Evolutionary conservation across 2,113 vertebrate species (phyloP).

Genomic region (Saimiri boliviensis): DNA sequence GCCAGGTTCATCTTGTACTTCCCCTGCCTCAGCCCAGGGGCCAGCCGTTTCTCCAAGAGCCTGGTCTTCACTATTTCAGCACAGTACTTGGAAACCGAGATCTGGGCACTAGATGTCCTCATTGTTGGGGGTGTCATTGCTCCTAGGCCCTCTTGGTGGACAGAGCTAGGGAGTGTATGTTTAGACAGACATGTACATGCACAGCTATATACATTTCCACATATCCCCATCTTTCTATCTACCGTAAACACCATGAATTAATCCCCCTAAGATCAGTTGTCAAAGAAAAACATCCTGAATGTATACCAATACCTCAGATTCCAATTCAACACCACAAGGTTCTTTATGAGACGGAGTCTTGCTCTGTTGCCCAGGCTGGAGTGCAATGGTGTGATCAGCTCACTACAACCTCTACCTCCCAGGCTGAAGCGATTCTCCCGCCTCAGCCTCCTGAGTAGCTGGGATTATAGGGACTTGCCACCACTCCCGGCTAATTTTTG

Average conservation of each 20-base stretch:
- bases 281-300: not conserved
- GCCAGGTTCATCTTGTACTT: not conserved
- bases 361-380: too few species aligned
- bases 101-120: not conserved
- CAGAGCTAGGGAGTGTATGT: not conserved
- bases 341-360: not conserved
- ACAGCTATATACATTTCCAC: not conserved
- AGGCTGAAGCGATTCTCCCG: too few species aligned
- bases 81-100: not conserved
- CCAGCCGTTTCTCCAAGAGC: not conserved
- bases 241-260: not conserved
- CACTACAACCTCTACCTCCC: too few species aligned
- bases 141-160: not conserved
- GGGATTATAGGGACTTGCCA: too few species aligned
- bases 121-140: not conserved
- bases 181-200: not conserved
- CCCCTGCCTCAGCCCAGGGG: not conserved
- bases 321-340: not conserved
- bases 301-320: not conserved
- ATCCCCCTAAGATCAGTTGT: too few species aligned
- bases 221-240: not conserved
- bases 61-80: not conserved
- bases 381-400: too few species aligned
- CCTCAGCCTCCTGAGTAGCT: too few species aligned
- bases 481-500: too few species aligned